Evolutionary conservation across 2,888 invertebrate species (phyloP), one percentile per base, ranked within the genome.

Genomic region (Acronicta aceris): DNA sequence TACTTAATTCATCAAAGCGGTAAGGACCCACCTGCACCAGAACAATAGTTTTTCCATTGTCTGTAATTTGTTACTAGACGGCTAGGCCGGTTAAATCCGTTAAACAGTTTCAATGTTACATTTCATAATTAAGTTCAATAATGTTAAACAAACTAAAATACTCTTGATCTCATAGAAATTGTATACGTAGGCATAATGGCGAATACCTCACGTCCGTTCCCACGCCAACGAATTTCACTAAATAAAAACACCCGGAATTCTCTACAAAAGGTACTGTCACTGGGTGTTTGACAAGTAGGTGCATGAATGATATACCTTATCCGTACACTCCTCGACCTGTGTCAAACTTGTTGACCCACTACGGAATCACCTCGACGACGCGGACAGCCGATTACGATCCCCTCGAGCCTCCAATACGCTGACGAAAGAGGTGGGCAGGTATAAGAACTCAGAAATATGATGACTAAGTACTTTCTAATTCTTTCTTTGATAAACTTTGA

Each of bases 331-430:
- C 84, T 87, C 87, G 87, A 86, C 83, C 86, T 81, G 76, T 64
- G 77, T 78, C 88, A 87, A 89, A 87, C 87, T 84, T 76, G 81
- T 90, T 90, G 91, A 91, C 91, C 90, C 81, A 89, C 65, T 77
- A 75, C 84, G 81, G 81, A 82, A 76, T 83, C 83, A 85, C 83
- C 84, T 84, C 82, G 12, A 38, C n/a, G n/a, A 38, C 82, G 33
- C n/a, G 6, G n/a, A n/a, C 74, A 75, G 81, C 74, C 80, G 76
- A 79, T 79, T 80, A 77, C 65, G 78, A 82, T 77, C 83, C 83
- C 83, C 84, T 84, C 76, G 76, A 78, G 65, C 56, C 68, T 79
- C 75, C 74, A 84, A 82, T 75, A 75, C 74, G 84, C 85, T 85
- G 86, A 86, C 81, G 82, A 82, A 76, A 81, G 78, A 66, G 67